A percentile compares a stretch with the other conserved stretches of the same genome.
phyloP scores from a whole-genome alignment of 1,140 invertebrate genomes.

The Triops longicaudatus region DNA sequence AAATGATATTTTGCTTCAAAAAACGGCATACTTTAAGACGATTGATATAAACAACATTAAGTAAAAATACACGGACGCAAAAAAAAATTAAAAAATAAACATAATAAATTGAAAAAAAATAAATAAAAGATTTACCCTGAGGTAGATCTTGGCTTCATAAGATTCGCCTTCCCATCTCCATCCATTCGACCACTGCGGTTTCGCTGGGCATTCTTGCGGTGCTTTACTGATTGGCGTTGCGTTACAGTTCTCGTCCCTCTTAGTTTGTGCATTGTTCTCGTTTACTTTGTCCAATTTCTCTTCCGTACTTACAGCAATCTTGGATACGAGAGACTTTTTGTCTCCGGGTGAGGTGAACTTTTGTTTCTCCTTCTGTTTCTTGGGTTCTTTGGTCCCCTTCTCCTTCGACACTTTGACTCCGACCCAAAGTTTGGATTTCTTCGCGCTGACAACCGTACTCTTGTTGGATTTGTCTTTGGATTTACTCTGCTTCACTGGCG shows the following conservation, averaged over 20 bases:
- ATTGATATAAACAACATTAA: too few relatives aligned
- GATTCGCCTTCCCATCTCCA: slow-evolving; percentile 83
- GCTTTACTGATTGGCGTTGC: background rate
- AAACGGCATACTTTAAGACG: too few relatives aligned
- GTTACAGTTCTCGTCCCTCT: slow-evolving; percentile 34
- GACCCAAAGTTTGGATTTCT: background rate
- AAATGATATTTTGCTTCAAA: too few relatives aligned
- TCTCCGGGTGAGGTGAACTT: background rate
- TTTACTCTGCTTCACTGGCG: slow-evolving; percentile 17
- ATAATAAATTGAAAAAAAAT: too few relatives aligned
- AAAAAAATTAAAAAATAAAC: too few relatives aligned
- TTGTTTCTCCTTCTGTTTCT: slow-evolving; percentile 9
- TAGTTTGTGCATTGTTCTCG: background rate
- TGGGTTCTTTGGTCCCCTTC: background rate
- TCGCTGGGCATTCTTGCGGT: background rate
- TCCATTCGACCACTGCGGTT: slow-evolving; percentile 65
- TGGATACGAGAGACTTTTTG: background rate
- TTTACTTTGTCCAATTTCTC: background rate
- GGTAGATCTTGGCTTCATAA: slow-evolving; percentile 71
- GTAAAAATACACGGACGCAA: background rate
- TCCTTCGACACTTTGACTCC: background rate
- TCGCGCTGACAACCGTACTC: background rate
- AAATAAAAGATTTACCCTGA: slow-evolving; percentile 59
- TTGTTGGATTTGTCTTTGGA: background rate
- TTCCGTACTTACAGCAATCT: background rate